Percentiles rank a stretch among this genome's conserved stretches.
phyloP scores from a whole-genome alignment of 2,797 vertebrate genomes.

The Sardinella longiceps region DNA sequence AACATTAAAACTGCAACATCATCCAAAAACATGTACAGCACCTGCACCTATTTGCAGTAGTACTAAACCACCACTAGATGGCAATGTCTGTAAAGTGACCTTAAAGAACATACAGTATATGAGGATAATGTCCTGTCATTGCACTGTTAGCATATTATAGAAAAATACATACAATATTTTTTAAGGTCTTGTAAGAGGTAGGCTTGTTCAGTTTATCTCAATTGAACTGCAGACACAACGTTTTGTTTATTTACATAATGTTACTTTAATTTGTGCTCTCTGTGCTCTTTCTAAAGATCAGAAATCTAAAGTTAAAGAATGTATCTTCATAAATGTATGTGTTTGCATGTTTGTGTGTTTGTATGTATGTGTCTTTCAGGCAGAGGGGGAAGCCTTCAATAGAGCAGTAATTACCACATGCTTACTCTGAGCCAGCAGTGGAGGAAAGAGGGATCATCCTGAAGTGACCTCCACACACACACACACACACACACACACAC shows the following conservation, averaged over 20 bases:
- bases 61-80: not conserved
- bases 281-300: not conserved
- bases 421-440: slow-evolving; percentile 8
- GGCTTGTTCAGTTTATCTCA: too few relatives aligned
- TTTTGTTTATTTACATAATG: slow-evolving; percentile 1
- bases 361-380: not conserved
- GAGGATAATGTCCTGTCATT: not conserved
- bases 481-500: too few relatives aligned
- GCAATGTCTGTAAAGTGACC: not conserved
- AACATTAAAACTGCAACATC: too few relatives aligned
- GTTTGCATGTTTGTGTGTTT: slow-evolving; percentile 20
- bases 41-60: not conserved
- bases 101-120: not conserved
- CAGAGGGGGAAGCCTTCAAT: not conserved
- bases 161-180: not conserved
- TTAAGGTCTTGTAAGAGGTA: not conserved
- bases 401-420: slow-evolving; percentile 6
- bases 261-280: not conserved
- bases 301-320: too few relatives aligned
- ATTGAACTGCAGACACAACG: not conserved
- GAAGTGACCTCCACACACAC: not conserved
- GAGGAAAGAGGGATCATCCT: slow-evolving; percentile 10
- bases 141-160: not conserved
- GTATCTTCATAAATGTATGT: not conserved
- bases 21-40: not conserved